These are phyloP conservation scores for Drymonia ruficornis DNA, from an alignment of 2,888 invertebrate species.

Conservation along the genomic window DNA sequence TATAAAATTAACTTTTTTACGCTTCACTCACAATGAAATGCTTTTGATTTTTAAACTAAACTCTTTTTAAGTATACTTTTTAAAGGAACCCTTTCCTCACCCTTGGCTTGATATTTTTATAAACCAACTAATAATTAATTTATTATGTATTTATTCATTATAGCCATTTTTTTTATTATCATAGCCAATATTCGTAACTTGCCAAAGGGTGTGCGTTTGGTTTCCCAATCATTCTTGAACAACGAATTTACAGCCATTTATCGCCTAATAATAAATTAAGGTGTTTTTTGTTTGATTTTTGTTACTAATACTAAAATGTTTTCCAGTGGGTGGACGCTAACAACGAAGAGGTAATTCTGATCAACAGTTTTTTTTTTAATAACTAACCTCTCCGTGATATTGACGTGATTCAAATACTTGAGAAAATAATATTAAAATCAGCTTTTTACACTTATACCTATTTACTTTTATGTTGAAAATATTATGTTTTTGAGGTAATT, in stretches of 20 bases:
- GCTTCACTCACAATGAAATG: conserved; percentile 72
- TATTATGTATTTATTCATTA: too few species aligned
- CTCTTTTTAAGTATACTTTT: conserved; percentile 8
- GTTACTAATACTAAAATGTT: conserved; percentile 80
- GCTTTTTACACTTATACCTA: too few species aligned
- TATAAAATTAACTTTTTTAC: conserved; percentile 50
- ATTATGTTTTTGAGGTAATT: too few species aligned
- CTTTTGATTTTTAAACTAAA: conserved; percentile 57
- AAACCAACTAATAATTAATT: too few species aligned
- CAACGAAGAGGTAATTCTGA: conserved; percentile 86
- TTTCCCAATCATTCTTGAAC: background rate
- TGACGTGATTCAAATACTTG: conserved; percentile 29
- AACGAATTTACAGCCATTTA: background rate
- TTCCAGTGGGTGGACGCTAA: conserved; percentile 88
- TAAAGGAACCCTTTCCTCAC: background rate
- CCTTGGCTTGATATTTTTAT: too few species aligned
- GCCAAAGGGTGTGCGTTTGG: background rate
- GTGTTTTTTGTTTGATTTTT: conserved; percentile 47
- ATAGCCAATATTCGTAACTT: background rate
- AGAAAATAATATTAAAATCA: too few species aligned
- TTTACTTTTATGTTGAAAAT: too few species aligned
- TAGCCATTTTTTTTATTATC: background rate
- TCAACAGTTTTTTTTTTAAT: conserved; percentile 39
- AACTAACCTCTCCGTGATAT: conserved; percentile 28
- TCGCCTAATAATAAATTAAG: conserved; percentile 18